Base-by-base conservation (phyloP, 2,113 vertebrate genomes). In the Etheostoma cragini region DNA sequence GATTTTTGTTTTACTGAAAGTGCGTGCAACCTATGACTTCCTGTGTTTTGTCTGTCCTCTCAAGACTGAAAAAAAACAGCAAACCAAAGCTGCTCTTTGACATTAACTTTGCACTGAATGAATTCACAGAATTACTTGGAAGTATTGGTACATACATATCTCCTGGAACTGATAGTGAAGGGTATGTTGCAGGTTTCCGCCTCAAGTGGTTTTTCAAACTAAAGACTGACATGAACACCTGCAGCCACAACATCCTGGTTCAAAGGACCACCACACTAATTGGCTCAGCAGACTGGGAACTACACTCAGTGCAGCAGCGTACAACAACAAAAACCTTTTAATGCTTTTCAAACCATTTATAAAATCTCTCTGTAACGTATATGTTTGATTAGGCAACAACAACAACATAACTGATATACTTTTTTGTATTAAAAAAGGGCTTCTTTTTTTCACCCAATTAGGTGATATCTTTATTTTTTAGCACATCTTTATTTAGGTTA, bases 401-500 rank as follows among this genome's bases (percentile, higher is more conserved):
- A 24, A n/a, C 3, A 64, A 60, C n/a, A 70, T 4, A n/a, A 49
- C 19, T 19, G n/a, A 38, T 52, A 13, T 53, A 66, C 21, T n/a
- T 15, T 47, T 17, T 49, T 60, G 47, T 30, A 49, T 47, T 5
- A 16, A 63, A 22, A 63, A 22, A 45, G n/a, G 30, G 24, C 7
- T 13, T 71, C 53, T 24, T 14, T 12, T 54, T 58, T 82, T 56
- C 16, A 64, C 16, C 8, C 17, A 73, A 45, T 52, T 21, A 57
- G 38, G 7, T 64, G 50, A 62, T 58, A n/a, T 76, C 10, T 17
- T 8, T 50, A 63, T 26, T 21, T 52, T 72, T 33, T 6, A 67
- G 81, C 45, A 46, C 24, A 65, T 21, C 74, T 82, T 56, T 46
- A 45, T 76, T 81, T 61, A 50, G 33, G 46, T 63, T 61, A 78